Conservation (phyloP, 2,888 invertebrate species). For the Sesia bembeciformis region DNA sequence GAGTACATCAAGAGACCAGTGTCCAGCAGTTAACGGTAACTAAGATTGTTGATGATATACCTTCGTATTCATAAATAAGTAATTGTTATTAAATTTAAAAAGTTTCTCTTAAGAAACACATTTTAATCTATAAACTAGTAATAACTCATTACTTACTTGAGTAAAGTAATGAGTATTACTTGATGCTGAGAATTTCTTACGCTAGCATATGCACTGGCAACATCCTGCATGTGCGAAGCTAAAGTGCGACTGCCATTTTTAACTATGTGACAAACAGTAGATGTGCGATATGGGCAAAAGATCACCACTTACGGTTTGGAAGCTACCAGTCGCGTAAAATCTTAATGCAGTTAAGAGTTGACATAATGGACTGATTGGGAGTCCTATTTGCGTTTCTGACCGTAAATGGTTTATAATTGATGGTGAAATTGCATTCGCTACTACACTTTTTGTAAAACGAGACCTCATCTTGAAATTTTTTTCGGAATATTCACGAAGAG, state of each 20-base stretch:
- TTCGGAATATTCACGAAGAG: neutral
- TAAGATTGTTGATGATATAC: too few species aligned
- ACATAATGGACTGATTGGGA: neutral
- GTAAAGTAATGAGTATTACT: too few species aligned
- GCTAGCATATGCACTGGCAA: too few species aligned
- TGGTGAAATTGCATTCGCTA: neutral
- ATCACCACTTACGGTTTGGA: constrained; percentile 5
- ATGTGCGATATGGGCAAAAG: constrained; percentile 1
- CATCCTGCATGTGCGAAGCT: neutral
- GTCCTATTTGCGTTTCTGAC: neutral
- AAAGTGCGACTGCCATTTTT: neutral
- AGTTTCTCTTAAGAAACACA: too few species aligned
- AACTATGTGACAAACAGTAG: constrained; percentile 1
- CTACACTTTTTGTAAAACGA: neutral
- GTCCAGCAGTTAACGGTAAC: too few species aligned
- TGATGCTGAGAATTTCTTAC: too few species aligned
- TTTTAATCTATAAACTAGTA: too few species aligned
- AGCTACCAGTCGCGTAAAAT: constrained; percentile 10
- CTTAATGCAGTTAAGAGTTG: constrained; percentile 6
- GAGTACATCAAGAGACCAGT: too few species aligned
- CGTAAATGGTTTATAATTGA: neutral
- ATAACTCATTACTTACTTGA: too few species aligned
- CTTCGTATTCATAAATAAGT: too few species aligned
- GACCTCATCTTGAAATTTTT: neutral
- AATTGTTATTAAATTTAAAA: too few species aligned